phyloP scores from a whole-genome alignment of 2,797 vertebrate species.

The Enteromius treurensis region DNA sequence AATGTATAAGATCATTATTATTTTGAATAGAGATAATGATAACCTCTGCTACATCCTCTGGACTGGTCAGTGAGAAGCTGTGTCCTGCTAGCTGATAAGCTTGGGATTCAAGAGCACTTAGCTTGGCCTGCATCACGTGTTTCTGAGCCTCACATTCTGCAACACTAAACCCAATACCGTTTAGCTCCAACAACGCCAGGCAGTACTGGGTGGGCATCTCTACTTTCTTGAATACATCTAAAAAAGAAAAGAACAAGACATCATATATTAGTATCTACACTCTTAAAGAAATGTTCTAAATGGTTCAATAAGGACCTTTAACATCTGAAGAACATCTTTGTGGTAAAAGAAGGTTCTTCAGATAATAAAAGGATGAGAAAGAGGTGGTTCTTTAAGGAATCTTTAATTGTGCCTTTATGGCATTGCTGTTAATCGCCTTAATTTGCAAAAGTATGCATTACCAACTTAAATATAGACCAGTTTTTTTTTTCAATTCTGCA shows the following conservation, averaged over 20 bases:
- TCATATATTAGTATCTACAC: background rate
- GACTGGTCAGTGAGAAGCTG: conserved; percentile 92
- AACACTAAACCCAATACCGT: conserved; percentile 93
- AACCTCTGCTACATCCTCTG: conserved; percentile 94
- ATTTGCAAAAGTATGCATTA: background rate
- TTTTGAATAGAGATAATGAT: background rate
- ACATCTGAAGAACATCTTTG: no score
- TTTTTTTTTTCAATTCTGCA: background rate
- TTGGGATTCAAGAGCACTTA: conserved; percentile 84
- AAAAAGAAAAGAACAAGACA: background rate
- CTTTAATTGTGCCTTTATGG: no score
- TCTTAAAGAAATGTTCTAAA: no score
- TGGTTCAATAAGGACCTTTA: no score
- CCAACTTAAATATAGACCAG: background rate
- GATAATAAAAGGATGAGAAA: no score
- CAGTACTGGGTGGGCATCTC: conserved; percentile 96
- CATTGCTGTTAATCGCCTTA: no score
- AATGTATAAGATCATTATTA: background rate
- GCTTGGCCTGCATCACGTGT: conserved; percentile 92
- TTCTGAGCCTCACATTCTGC: conserved; percentile 91
- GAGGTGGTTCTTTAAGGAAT: no score
- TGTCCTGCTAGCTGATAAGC: conserved; percentile 90
- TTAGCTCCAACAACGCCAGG: conserved; percentile 91
- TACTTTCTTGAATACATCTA: conserved; percentile 84
- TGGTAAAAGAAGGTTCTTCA: no score